Base-by-base conservation (phyloP, 2,797 vertebrate genomes). In the Helostoma temminkii region DNA sequence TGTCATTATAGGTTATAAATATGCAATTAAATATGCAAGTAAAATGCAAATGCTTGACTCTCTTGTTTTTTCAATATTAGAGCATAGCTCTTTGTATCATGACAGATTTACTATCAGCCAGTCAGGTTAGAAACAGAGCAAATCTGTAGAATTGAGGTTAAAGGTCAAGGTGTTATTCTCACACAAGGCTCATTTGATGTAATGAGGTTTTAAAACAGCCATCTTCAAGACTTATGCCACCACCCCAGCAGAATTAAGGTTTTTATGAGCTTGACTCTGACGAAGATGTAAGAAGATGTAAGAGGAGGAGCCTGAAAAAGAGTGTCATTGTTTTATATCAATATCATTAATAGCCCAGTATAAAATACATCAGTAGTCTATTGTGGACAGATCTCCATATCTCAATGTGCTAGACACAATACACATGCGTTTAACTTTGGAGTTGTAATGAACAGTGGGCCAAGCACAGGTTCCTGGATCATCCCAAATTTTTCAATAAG, bases 1-100 rank as follows among this genome's bases (percentile, higher is more conserved):
- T 11, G 18, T 64, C 34, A 69, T 69, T 65, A 30, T 14, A 48
- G 34, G 30, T 32, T 45, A 24, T n/a, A n/a, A n/a, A n/a, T n/a
- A 41, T 21, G 6, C 16, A 43, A 52, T 16, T 22, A 12, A 41
- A 42, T 53, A 19, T 39, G 7, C 19, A 21, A 56, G 36, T 30
- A 41, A 42, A 49, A 19, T 39, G 7, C 19, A 21, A 56, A 30
- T 30, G 49, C 15, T 34, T 66, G 65, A 66, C 36, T 21, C 48
- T 46, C 26, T 63, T 65, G 21, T n/a, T 45, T 18, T 74, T 39
- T 54, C 3, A 32, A 19, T 21, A 2, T 11, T n/a, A n/a, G n/a
- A n/a, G n/a, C n/a, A 4, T n/a, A 1, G 19, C 16, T 6, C 32
- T 25, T 21, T 18, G 16, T 22, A 7, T 28, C 32, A 18, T 0